Percentiles rank a stretch among this genome's conserved stretches.
These are phyloP conservation scores for Paratrypauchen microcephalus DNA, from an alignment of 2,797 vertebrate genomes.

Conservation along the genomic window DNA sequence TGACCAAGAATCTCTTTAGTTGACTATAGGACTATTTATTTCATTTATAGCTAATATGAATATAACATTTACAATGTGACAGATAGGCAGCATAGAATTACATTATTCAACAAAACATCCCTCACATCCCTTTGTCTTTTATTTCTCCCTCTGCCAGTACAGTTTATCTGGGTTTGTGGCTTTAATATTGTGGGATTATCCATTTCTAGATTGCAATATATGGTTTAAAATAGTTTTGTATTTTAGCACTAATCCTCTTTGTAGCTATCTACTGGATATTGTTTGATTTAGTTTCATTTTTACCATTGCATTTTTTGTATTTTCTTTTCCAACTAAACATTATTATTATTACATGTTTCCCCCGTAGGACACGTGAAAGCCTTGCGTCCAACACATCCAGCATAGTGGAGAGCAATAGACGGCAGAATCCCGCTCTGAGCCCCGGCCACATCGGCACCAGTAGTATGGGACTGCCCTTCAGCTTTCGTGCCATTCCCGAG, in stretches of 20 bases:
- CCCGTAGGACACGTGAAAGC: constrained; percentile 93
- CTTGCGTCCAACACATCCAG: constrained; percentile 99
- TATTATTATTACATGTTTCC: not conserved
- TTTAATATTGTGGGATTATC: constrained; percentile 12
- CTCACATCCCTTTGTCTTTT: not conserved
- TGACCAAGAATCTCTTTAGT: no score
- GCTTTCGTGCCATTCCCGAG: constrained; percentile 90
- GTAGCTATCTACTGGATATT: not conserved
- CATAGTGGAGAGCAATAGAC: constrained; percentile 98
- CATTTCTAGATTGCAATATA: constrained; percentile 9
- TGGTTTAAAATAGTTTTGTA: constrained; percentile 12
- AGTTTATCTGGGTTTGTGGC: constrained; percentile 12
- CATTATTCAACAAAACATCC: not conserved
- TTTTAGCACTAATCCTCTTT: constrained; percentile 15
- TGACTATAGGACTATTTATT: no score
- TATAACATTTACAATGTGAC: not conserved
- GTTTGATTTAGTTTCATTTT: not conserved
- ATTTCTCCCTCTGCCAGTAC: not conserved
- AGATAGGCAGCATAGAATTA: not conserved
- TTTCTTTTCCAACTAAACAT: not conserved
- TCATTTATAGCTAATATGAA: not conserved
- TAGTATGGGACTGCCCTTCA: constrained; percentile 88
- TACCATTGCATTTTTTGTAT: not conserved
- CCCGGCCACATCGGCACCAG: constrained; percentile 92
- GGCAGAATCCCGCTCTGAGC: constrained; percentile 95